phyloP scores from a whole-genome alignment of 2,797 vertebrate species.

The Fundulus diaphanus region DNA sequence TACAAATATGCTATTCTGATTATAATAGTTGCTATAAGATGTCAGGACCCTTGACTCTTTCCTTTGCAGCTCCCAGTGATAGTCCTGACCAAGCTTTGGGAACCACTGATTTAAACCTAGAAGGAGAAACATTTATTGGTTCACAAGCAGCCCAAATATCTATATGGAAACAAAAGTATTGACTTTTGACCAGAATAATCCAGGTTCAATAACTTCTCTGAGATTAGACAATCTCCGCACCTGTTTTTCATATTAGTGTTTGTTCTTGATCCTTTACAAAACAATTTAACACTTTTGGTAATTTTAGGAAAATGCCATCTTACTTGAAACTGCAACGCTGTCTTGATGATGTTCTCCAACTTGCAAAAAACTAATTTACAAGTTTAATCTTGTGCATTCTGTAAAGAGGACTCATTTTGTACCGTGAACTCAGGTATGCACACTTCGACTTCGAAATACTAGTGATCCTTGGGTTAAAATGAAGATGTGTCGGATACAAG shows the following conservation, averaged over 20 bases:
- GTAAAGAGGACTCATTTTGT: neutral
- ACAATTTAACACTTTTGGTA: neutral
- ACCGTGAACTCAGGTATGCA: conserved; percentile 1
- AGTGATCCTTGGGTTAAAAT: conserved; percentile 15
- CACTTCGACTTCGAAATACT: conserved; percentile 20
- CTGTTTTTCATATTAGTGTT: neutral
- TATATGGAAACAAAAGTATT: conserved; percentile 9
- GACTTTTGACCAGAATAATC: neutral
- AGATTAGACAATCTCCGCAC: neutral
- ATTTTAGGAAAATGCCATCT: neutral
- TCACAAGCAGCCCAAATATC: neutral
- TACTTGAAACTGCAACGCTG: neutral
- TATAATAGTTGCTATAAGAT: neutral
- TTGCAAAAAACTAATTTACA: too few relatives aligned
- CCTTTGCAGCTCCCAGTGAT: neutral
- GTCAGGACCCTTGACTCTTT: neutral
- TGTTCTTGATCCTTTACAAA: neutral
- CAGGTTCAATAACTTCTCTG: neutral
- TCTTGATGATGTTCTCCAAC: neutral
- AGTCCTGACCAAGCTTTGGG: neutral
- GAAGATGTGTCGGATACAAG: neutral
- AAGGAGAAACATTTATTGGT: neutral
- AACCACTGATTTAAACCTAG: neutral
- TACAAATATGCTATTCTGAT: neutral
- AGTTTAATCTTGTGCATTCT: neutral